Evolutionary conservation across 1,140 invertebrate species (phyloP).

Genomic region (Tetragonula clypearis): DNA sequence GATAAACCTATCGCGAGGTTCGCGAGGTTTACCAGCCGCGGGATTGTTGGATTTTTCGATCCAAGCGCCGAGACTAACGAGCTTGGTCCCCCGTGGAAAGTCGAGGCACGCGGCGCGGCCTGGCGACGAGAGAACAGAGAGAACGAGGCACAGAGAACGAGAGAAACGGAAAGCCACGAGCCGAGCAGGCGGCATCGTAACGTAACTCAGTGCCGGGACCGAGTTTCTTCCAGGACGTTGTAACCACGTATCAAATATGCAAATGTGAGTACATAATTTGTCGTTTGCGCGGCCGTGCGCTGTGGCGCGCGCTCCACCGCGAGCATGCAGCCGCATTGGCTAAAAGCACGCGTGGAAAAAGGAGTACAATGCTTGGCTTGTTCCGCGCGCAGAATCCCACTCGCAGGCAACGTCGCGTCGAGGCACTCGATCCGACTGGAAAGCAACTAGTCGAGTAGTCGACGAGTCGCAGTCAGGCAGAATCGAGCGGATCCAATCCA

Average conservation of each 20-base stretch:
- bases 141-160: background rate
- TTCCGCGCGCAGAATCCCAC: slow-evolving; percentile 26
- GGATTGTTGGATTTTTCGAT: slow-evolving; percentile 14
- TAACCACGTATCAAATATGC: slow-evolving; percentile 73
- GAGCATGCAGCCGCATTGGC: background rate
- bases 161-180: slow-evolving; percentile 6
- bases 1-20: slow-evolving; percentile 23
- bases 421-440: background rate
- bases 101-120: background rate
- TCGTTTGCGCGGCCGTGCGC: slow-evolving; percentile 55
- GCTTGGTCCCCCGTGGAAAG: slow-evolving; percentile 22
- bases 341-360: slow-evolving; percentile 54
- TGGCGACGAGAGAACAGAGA: background rate
- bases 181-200: slow-evolving; percentile 44
- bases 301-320: slow-evolving; percentile 1
- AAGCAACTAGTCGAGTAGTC: background rate
- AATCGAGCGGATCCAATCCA: slow-evolving; percentile 1
- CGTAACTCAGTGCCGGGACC: slow-evolving; percentile 61
- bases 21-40: slow-evolving; percentile 14
- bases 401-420: background rate
- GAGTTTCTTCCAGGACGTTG: slow-evolving; percentile 62
- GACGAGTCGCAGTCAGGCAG: background rate
- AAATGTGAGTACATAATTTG: slow-evolving; percentile 73
- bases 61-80: slow-evolving; percentile 18
- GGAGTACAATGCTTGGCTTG: slow-evolving; percentile 54